phyloP scores from a whole-genome alignment of 1,140 invertebrate species.

The Cyclina sinensis region DNA sequence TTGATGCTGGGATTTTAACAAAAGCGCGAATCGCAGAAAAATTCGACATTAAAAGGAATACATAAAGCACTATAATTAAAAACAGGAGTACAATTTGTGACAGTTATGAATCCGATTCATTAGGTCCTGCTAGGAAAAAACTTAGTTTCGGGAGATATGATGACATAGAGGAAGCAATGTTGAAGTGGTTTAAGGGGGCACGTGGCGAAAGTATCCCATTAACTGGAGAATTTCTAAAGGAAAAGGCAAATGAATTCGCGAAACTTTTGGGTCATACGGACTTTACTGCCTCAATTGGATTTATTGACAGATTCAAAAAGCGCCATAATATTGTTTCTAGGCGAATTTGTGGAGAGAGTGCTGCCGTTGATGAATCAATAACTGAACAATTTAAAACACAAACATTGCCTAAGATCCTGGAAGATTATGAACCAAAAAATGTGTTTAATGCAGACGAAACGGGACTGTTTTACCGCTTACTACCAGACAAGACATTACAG shows the following conservation, averaged over 20 bases:
- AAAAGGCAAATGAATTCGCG: slow-evolving; percentile 55
- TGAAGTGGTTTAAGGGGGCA: slow-evolving; percentile 63
- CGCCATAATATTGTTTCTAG: slow-evolving; percentile 50
- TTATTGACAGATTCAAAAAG: slow-evolving; percentile 32
- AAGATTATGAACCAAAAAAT: slow-evolving; percentile 59
- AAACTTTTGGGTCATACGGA: neutral
- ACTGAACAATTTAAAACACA: slow-evolving; percentile 29
- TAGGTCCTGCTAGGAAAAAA: too few species aligned
- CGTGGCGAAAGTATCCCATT: slow-evolving; percentile 43
- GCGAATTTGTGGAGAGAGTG: slow-evolving; percentile 57
- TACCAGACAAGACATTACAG: slow-evolving; percentile 72
- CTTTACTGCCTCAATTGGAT: slow-evolving; percentile 73
- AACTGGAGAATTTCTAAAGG: slow-evolving; percentile 40
- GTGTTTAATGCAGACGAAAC: slow-evolving; percentile 77
- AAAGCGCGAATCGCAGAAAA: neutral
- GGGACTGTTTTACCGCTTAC: slow-evolving; percentile 67
- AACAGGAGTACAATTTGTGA: neutral
- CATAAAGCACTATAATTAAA: neutral
- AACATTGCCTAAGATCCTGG: slow-evolving; percentile 16
- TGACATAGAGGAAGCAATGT: slow-evolving; percentile 42
- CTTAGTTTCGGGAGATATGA: too few species aligned
- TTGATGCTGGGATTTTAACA: too few species aligned
- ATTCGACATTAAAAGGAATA: neutral
- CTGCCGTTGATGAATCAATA: slow-evolving; percentile 26
- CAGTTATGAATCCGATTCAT: too few species aligned